Evolutionary conservation across 2,113 vertebrate genomes (phyloP), one percentile per base, ranked within the genome.

Genomic region (Trochalopteron elliotii): DNA sequence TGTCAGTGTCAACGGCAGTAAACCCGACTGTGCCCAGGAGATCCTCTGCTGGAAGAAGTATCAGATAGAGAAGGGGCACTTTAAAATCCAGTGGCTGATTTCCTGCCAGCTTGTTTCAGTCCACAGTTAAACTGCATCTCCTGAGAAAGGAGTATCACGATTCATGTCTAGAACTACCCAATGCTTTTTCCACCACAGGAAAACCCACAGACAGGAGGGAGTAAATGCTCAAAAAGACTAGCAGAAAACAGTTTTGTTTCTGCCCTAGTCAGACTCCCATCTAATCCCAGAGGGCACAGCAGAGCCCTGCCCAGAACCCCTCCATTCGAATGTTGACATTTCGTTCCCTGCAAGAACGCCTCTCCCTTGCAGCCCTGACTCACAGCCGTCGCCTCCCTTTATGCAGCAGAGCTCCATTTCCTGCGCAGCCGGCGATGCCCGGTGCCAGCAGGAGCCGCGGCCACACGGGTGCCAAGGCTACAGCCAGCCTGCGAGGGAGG

Each of bases 401-500:
- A 47, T 15, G 39, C 60, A 87, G 19, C 45, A 1, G 27, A 2
- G 6, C 35, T 63, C 71, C 31, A 6, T 45, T 65, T 49, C 80
- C 75, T 13, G 53, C 22, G 0, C 37, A 37, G 81, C 47, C 5
- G 3, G 25, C 2, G 0, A 4, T 31, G 10, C 67, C 23, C 6
- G 3, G 50, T 1, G 4, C 82, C 15, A 3, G 67, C 65, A 23
- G 59, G 57, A 47, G 57, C 44, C 0, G 2, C 42, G 23, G 63
- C 53, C 63, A 2, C 68, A 16, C 2, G 47, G 11, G 19, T 0
- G 53, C 57, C 16, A 15, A 15, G 68, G 35, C 70, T 30, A 1
- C 17, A 12, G 50, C 1, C 35, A 23, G 53, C 5, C 53, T 7
- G 35, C 28, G 1, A 30, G 49, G 1, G 4, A 30, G 28, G 50